A percentile compares a stretch with the other conserved stretches of the same genome.
Conservation (phyloP, 1,140 invertebrate species). For the Drosophila santomea region DNA sequence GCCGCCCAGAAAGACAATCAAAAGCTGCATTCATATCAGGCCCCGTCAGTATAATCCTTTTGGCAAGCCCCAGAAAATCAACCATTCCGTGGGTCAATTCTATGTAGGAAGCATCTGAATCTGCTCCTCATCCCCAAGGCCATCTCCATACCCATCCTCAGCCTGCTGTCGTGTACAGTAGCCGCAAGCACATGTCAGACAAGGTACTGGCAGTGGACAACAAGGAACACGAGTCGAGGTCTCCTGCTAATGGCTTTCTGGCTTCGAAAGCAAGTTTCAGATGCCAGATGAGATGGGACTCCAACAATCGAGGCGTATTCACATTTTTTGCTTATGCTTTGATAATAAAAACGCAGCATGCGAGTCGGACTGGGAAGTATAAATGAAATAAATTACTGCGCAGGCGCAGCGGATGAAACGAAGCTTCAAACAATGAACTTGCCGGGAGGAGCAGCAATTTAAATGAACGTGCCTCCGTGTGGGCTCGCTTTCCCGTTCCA, state of each 20-base stretch:
- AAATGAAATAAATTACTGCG: constrained; percentile 80
- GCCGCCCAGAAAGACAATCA: constrained; percentile 48
- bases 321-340: constrained; percentile 66
- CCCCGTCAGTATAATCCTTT: constrained; percentile 19
- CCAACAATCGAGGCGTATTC: constrained; percentile 59
- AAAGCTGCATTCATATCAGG: constrained; percentile 35
- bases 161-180: constrained; percentile 56
- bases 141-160: neutral
- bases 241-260: constrained; percentile 51
- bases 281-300: neutral
- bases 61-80: constrained; percentile 12
- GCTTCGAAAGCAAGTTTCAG: constrained; percentile 14
- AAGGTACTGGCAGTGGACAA: constrained; percentile 38
- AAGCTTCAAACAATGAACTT: constrained; percentile 59
- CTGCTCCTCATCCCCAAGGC: neutral
- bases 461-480: constrained; percentile 67
- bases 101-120: constrained; percentile 22
- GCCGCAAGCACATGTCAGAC: constrained; percentile 71
- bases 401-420: constrained; percentile 54
- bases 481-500: constrained; percentile 13
- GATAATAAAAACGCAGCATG: constrained; percentile 73
- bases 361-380: constrained; percentile 39
- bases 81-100: constrained; percentile 3
- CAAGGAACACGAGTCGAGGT: constrained; percentile 33
- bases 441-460: constrained; percentile 59